A percentile compares a stretch with the other conserved stretches of the same genome.
phyloP scores from a whole-genome alignment of 2,113 vertebrate genomes.

The Abramis brama region DNA sequence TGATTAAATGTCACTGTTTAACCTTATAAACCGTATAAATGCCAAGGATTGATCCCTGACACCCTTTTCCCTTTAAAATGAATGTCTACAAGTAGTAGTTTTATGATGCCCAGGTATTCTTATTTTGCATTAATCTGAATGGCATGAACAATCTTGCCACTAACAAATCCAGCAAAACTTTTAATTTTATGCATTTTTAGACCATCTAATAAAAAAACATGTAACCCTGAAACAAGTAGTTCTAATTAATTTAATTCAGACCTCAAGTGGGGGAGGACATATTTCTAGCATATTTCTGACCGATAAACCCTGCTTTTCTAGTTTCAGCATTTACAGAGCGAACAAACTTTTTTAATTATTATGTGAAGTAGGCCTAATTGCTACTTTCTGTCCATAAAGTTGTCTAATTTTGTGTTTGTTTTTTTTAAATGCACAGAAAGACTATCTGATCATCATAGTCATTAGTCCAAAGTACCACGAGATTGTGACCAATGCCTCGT shows the following conservation, averaged over 20 bases:
- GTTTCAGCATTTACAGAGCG: not conserved
- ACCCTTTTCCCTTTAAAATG: slow-evolving; percentile 1
- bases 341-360: not conserved
- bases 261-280: not conserved
- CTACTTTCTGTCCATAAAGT: not conserved
- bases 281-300: not conserved
- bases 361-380: not conserved
- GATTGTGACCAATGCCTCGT: slow-evolving; percentile 70
- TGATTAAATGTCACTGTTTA: slow-evolving; percentile 6
- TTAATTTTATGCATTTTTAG: not conserved
- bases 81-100: not conserved
- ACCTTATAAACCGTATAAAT: not conserved
- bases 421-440: slow-evolving; percentile 67
- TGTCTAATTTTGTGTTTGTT: not conserved
- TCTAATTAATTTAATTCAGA: slow-evolving; percentile 10
- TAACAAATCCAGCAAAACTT: not conserved
- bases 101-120: too few relatives aligned
- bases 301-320: not conserved
- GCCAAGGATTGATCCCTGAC: not conserved
- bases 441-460: slow-evolving; percentile 82
- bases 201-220: not conserved
- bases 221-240: not conserved
- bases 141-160: too few relatives aligned
- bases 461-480: slow-evolving; percentile 83
- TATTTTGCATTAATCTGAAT: not conserved